Base-by-base conservation (phyloP, 2,888 invertebrate species). In the Chymomyza caudatula region DNA sequence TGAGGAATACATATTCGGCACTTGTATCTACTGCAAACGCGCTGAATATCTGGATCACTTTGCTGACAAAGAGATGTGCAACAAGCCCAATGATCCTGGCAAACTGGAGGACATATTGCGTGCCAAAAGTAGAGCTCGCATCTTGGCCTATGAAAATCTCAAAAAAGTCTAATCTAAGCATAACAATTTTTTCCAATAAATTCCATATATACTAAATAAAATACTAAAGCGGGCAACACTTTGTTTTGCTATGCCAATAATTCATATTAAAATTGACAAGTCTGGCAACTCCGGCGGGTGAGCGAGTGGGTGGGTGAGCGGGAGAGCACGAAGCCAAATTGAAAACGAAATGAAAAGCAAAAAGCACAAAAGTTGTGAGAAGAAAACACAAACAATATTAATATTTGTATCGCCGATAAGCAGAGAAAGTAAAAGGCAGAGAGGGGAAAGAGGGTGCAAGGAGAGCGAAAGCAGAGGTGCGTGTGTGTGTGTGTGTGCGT, bases 321-420 rank as follows among this genome's bases (percentile, higher is more conserved):
- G 29, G 20, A 51, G 20, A 51, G 51, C 51, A 51, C 19, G 11
- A 51, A 19, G 59, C 57, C 60, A 71, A 71, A 71, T 67, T 61
- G 70, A 67, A 78, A 77, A 71, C 63, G 71, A 80, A 77, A 78
- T 74, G 69, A 76, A 75, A 73, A 73, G 65, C n/a, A n/a, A 58
- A 55, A 44, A 68, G 60, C 67, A 55, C 44, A 63, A 67, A 37
- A 37, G 29, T 37, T 37, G 29, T 37, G 2, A 37, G 29, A 37
- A 37, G 29, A 74, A 77, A 74, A 67, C 63, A 76, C 67, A 79
- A 77, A 74, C 75, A 77, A 75, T 75, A 79, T 81, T 81, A 81
- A 82, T 82, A 80, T 82, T 82, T 81, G 76, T 83, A 70, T 74
- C 74, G 42, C 68, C 73, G 77, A 71, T 78, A 74, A 78, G 69